phyloP scores from a whole-genome alignment of 1,140 invertebrate genomes.

The Dendrolimus punctatus region DNA sequence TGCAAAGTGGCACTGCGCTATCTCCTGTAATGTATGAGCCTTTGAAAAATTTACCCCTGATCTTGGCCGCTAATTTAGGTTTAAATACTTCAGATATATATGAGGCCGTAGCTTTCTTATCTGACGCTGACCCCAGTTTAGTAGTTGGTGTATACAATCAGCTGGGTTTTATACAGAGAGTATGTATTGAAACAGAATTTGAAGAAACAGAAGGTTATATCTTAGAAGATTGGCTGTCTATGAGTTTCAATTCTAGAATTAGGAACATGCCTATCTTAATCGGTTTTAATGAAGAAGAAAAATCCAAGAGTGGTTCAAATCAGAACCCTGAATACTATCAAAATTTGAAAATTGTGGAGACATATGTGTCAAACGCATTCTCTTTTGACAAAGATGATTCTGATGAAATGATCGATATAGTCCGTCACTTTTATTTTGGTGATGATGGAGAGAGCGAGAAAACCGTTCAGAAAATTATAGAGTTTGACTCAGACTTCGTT shows the following conservation, averaged over 20 bases:
- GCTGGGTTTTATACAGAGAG: constrained; percentile 15
- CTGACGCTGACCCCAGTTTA: constrained; percentile 14
- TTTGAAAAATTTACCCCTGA: constrained; percentile 17
- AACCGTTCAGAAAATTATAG: constrained; percentile 12
- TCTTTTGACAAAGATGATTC: constrained; percentile 9
- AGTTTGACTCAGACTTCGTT: constrained; percentile 27
- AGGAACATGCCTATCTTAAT: constrained; percentile 25
- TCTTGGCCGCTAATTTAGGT: constrained; percentile 25
- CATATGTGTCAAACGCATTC: constrained; percentile 9
- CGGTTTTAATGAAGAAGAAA: constrained; percentile 29
- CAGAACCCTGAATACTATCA: too few relatives aligned
- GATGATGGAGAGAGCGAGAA: constrained; percentile 17
- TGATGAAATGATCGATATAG: constrained; percentile 5
- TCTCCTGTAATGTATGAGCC: constrained; percentile 8
- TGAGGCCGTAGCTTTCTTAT: constrained; percentile 28
- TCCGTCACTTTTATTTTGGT: constrained; percentile 30
- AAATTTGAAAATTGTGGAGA: constrained; percentile 4
- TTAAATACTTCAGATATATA: constrained; percentile 18
- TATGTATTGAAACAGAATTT: constrained; percentile 27
- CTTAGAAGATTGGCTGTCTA: constrained; percentile 17
- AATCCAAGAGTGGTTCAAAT: too few relatives aligned
- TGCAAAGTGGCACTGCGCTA: constrained; percentile 26
- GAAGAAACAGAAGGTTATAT: constrained; percentile 27
- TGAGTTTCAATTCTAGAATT: constrained; percentile 18
- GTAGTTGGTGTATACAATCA: constrained; percentile 21